Evolutionary conservation across 2,888 invertebrate species (phyloP).

Genomic region (Callinectes sapidus): DNA sequence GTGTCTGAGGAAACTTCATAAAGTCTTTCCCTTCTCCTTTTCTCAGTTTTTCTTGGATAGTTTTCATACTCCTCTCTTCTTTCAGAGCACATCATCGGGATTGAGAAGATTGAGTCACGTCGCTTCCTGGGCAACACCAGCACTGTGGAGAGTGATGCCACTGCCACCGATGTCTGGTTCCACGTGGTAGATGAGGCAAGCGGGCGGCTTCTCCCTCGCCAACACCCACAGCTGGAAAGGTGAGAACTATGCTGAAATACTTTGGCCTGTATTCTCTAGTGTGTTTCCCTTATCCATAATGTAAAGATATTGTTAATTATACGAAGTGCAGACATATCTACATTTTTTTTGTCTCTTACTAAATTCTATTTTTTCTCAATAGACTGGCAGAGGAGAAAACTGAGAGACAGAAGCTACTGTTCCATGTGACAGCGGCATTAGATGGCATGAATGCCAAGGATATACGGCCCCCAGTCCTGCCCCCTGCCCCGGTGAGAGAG

Average conservation of each 20-base stretch:
- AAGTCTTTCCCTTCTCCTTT: too few species aligned
- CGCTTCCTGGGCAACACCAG: conserved; percentile 85
- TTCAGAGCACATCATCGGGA: conserved; percentile 82
- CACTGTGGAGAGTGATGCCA: conserved; percentile 83
- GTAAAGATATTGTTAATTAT: too few species aligned
- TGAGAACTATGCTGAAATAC: conserved; percentile 76
- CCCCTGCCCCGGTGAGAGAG: conserved; percentile 72
- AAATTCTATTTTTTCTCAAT: conserved; percentile 19
- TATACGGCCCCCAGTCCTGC: conserved; percentile 80
- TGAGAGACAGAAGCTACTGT: conserved; percentile 82
- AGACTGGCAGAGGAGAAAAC: conserved; percentile 81
- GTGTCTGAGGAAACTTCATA: too few species aligned
- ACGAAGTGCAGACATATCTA: too few species aligned
- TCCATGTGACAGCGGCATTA: conserved; percentile 83
- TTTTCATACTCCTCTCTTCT: not conserved
- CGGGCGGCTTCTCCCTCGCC: conserved; percentile 84
- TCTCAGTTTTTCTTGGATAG: not conserved
- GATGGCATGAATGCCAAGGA: conserved; percentile 82
- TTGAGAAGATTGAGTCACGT: conserved; percentile 89
- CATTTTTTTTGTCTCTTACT: not conserved
- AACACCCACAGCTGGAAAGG: conserved; percentile 84
- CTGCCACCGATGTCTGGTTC: conserved; percentile 91
- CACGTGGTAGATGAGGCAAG: conserved; percentile 88
- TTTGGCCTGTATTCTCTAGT: not conserved
- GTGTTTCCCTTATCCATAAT: not conserved